phyloP scores from a whole-genome alignment of 2,113 vertebrate genomes.

The Leptosomus discolor region DNA sequence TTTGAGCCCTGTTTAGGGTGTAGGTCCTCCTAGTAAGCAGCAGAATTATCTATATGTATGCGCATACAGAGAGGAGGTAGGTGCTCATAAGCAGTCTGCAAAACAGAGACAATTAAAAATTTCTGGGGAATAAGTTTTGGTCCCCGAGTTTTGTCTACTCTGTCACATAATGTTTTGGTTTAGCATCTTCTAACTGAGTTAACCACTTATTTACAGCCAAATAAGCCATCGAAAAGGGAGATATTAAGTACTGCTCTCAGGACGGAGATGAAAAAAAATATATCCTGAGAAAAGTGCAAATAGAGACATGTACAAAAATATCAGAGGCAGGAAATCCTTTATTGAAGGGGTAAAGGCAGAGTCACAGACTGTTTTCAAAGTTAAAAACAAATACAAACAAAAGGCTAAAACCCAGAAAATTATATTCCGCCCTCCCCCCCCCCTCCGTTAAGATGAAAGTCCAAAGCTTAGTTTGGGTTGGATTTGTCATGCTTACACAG shows the following conservation, averaged over 20 bases:
- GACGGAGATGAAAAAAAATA: background rate
- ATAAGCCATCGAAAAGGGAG: background rate
- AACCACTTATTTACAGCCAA: background rate
- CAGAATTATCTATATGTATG: background rate
- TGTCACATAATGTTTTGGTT: background rate
- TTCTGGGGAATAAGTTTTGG: background rate
- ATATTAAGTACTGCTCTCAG: background rate
- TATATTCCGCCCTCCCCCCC: background rate
- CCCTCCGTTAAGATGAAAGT: background rate
- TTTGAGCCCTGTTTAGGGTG: background rate
- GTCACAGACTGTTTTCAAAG: conserved; percentile 8
- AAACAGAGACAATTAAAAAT: background rate
- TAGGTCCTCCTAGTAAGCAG: background rate
- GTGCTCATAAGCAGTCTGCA: background rate
- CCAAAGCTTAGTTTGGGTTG: background rate
- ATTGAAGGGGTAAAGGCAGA: conserved; percentile 56
- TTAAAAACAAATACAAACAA: conserved; percentile 14
- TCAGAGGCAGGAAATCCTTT: conserved; percentile 51
- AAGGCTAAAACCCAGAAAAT: background rate
- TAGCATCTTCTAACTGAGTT: background rate
- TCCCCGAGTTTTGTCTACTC: background rate
- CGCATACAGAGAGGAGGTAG: fast-evolving
- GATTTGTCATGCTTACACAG: background rate
- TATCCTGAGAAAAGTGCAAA: background rate
- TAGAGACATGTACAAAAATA: background rate